phyloP scores from a whole-genome alignment of 2,888 invertebrate genomes.

The Nineta flava region DNA sequence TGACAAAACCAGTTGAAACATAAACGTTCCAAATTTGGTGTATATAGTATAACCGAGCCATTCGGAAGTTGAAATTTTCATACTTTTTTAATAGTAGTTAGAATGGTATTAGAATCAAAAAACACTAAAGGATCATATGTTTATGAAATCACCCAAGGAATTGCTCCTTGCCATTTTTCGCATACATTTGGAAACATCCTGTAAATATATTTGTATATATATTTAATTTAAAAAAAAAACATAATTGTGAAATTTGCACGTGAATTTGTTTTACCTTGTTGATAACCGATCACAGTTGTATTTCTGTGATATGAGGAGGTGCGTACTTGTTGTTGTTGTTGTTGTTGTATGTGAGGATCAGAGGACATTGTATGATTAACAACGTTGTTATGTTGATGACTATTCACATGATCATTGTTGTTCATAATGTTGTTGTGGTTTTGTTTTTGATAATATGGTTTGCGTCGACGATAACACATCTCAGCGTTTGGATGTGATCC shows the following conservation, averaged over 20 bases:
- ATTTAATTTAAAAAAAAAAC: neutral
- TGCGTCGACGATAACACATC: constrained; percentile 33
- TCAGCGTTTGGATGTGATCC: constrained; percentile 67
- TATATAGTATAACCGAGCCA: no score
- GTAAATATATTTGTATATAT: no score
- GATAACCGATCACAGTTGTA: constrained; percentile 35
- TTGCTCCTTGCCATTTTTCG: no score
- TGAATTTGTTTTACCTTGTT: constrained; percentile 29
- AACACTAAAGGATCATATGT: no score
- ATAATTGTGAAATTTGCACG: constrained; percentile 4
- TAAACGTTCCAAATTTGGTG: no score
- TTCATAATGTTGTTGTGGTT: constrained; percentile 37
- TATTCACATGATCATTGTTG: constrained; percentile 39
- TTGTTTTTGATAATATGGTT: constrained; percentile 36
- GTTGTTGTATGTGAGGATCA: constrained; percentile 22
- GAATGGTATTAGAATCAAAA: no score
- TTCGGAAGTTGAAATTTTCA: no score
- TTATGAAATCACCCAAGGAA: no score
- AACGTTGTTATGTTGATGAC: constrained; percentile 38
- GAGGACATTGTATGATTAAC: constrained; percentile 29
- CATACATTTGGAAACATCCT: no score
- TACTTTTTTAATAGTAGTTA: no score
- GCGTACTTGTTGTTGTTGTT: constrained; percentile 16
- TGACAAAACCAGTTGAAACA: no score
- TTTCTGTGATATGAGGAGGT: constrained; percentile 42